A percentile compares a stretch with the other conserved stretches of the same genome.
phyloP scores from a whole-genome alignment of 2,797 vertebrate genomes.

The Microctenopoma steveboyesi region DNA sequence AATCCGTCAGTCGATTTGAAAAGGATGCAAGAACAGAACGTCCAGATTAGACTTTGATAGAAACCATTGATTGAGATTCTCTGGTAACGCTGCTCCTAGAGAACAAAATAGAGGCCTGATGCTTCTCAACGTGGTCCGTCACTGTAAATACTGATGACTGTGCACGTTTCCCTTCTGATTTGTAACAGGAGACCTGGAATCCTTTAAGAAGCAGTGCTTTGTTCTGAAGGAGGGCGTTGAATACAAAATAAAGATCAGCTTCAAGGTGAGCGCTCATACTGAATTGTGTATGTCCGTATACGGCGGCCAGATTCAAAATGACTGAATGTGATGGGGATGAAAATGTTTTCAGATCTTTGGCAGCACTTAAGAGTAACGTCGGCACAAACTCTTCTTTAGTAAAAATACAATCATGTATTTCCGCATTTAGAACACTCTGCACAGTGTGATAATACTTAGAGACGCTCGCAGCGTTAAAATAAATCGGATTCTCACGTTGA shows the following conservation, averaged over 20 bases:
- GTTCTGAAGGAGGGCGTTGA: constrained; percentile 95
- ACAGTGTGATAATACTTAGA: too few species aligned
- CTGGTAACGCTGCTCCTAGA: too few species aligned
- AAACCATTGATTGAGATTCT: too few species aligned
- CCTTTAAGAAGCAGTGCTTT: constrained; percentile 92
- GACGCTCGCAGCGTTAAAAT: too few species aligned
- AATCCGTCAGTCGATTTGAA: too few species aligned
- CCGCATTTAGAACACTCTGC: too few species aligned
- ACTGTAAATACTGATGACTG: constrained; percentile 8
- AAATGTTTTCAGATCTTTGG: not conserved
- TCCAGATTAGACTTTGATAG: too few species aligned
- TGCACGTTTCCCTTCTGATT: constrained; percentile 20
- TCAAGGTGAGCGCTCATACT: constrained; percentile 85
- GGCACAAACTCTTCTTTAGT: too few species aligned
- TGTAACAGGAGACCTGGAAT: constrained; percentile 89
- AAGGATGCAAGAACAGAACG: too few species aligned
- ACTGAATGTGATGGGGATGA: not conserved
- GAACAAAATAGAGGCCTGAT: not conserved
- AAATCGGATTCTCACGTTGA: too few species aligned
- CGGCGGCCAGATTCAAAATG: not conserved
- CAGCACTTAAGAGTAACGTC: too few species aligned
- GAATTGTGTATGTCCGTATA: not conserved
- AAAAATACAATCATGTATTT: not conserved
- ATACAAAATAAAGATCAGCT: constrained; percentile 97
- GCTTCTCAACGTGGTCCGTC: not conserved